Evolutionary conservation across 2,113 vertebrate genomes (phyloP).

Genomic region (Rhynchomys soricoides): DNA sequence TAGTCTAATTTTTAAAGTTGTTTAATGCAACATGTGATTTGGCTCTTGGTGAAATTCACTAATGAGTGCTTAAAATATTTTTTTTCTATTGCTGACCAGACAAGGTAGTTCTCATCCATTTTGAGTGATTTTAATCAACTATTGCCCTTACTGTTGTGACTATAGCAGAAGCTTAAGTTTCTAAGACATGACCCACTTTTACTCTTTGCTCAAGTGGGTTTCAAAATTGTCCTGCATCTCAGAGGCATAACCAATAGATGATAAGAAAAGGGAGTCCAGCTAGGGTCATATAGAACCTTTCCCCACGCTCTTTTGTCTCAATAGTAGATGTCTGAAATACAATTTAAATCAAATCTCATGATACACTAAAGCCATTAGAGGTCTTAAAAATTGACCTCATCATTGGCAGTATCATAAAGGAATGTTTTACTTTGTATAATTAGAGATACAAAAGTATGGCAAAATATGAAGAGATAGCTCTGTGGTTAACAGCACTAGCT

Average conservation of each 20-base stretch:
- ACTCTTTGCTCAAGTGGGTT: not conserved
- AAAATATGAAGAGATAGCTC: not conserved
- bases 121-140: not conserved
- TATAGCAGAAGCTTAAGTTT: not conserved
- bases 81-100: not conserved
- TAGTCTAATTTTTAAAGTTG: not conserved
- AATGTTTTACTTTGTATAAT: not conserved
- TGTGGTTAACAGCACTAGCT: not conserved
- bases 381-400: not conserved
- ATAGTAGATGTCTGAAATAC: not conserved
- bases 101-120: not conserved
- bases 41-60: slow-evolving; percentile 8
- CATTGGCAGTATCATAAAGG: too few relatives aligned
- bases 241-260: not conserved
- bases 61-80: slow-evolving; percentile 26
- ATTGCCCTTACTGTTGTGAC: not conserved
- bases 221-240: not conserved
- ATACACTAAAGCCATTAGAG: not conserved
- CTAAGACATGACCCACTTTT: not conserved
- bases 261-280: not conserved
- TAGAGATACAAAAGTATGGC: not conserved
- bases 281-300: not conserved
- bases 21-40: not conserved
- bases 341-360: not conserved
- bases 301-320: not conserved